These are phyloP conservation scores for Orthosia cruda DNA, from an alignment of 2,888 invertebrate genomes.

Conservation along the genomic window DNA sequence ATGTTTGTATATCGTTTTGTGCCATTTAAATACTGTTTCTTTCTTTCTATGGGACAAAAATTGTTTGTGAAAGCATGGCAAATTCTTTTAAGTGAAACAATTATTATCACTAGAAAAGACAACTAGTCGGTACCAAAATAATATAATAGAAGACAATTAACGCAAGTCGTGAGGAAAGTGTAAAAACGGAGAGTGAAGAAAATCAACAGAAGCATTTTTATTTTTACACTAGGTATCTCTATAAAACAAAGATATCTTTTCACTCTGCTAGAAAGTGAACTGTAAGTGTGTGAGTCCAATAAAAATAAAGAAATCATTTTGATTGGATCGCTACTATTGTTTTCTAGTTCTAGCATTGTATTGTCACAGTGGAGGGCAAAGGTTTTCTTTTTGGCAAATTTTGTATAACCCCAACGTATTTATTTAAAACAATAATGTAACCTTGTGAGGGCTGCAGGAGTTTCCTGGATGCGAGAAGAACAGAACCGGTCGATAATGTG, in stretches of 20 bases:
- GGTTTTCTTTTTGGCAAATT: not conserved
- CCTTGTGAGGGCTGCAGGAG: too few relatives aligned
- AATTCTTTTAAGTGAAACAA: too few relatives aligned
- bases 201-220: not conserved
- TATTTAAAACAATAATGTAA: too few relatives aligned
- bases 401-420: too few relatives aligned
- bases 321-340: constrained; percentile 2
- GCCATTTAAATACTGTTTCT: too few relatives aligned
- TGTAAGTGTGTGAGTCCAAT: not conserved
- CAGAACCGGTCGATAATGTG: not conserved
- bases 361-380: not conserved
- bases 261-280: not conserved
- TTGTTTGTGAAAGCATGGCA: too few relatives aligned
- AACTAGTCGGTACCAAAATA: too few relatives aligned
- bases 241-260: not conserved
- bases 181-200: not conserved
- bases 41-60: too few relatives aligned
- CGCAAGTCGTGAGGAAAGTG: not conserved
- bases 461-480: not conserved
- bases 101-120: too few relatives aligned
- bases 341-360: not conserved
- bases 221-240: not conserved
- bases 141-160: not conserved
- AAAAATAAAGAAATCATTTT: constrained; percentile 2
- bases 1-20: too few relatives aligned